phyloP scores from a whole-genome alignment of 1,140 invertebrate species.

The Ostrea edulis region DNA sequence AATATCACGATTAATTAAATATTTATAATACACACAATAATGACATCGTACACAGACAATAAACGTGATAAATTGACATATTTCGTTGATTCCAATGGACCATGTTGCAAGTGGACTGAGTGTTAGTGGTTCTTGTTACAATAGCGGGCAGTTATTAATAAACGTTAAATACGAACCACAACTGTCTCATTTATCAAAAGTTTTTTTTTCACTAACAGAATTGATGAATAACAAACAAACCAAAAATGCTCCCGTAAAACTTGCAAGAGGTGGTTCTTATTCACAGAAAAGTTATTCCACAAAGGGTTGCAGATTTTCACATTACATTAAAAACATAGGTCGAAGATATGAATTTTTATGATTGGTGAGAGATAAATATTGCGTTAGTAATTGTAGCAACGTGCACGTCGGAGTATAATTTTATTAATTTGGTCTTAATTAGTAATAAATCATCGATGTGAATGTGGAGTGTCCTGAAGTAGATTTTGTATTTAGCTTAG shows the following conservation, averaged over 20 bases:
- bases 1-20: not conserved
- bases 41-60: not conserved
- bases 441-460: not conserved
- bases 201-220: not conserved
- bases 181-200: not conserved
- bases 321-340: no score
- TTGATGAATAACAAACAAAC: not conserved
- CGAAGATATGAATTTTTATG: no score
- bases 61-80: not conserved
- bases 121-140: not conserved
- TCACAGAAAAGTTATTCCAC: not conserved
- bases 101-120: not conserved
- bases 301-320: not conserved
- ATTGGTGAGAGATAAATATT: not conserved
- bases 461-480: not conserved
- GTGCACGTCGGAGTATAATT: not conserved
- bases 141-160: not conserved
- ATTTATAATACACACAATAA: not conserved
- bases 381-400: not conserved
- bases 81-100: not conserved
- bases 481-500: not conserved
- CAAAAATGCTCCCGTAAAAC: not conserved
- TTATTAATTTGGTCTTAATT: not conserved
- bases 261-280: not conserved
- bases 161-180: not conserved